These are phyloP conservation scores for Agriotes lineatus DNA, from an alignment of 2,888 invertebrate genomes.

Conservation along the genomic window DNA sequence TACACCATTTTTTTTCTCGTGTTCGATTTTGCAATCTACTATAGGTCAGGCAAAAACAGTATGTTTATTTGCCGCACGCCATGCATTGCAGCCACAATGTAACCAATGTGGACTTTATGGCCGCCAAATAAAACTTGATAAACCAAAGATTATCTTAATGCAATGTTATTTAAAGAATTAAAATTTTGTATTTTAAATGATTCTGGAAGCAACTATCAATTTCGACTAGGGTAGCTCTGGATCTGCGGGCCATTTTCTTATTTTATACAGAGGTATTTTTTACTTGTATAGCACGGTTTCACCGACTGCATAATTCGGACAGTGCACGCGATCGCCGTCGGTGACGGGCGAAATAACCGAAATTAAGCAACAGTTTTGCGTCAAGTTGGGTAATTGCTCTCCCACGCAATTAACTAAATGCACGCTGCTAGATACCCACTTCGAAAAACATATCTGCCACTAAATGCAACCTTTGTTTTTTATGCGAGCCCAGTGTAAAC, in stretches of 20 bases:
- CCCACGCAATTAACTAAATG: constrained; percentile 52
- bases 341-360: constrained; percentile 48
- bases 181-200: no score
- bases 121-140: no score
- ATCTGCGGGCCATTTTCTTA: not conserved
- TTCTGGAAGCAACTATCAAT: no score
- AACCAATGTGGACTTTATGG: no score
- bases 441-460: constrained; percentile 10
- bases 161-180: no score
- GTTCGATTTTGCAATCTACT: no score
- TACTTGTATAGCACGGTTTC: constrained; percentile 32
- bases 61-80: no score
- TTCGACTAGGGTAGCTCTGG: no score
- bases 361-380: constrained; percentile 46
- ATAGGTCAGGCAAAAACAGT: no score
- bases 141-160: no score
- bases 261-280: constrained; percentile 17
- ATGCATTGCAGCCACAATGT: no score
- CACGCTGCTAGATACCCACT: constrained; percentile 35
- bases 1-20: no score
- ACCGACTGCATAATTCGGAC: constrained; percentile 45
- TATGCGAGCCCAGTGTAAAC: constrained; percentile 8
- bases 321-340: constrained; percentile 50
- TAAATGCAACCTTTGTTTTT: not conserved
- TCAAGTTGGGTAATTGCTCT: constrained; percentile 50